Base-by-base conservation (phyloP, 2,888 invertebrate species). In the Galeruca laticollis region DNA sequence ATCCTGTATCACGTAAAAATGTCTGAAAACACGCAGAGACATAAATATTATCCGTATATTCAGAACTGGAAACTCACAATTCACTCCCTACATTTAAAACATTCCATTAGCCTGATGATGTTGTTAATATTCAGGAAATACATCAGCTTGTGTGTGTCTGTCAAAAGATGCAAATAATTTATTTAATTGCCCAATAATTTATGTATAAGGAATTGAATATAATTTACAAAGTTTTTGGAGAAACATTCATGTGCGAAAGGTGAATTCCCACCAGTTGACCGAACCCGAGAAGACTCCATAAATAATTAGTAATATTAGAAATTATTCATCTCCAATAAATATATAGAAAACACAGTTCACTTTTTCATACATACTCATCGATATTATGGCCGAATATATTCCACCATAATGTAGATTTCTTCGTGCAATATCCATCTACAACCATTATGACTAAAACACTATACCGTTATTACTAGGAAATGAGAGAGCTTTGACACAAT, bases 51-150 rank as follows among this genome's bases (percentile, higher is more conserved):
- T 63, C 21, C 37, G 43, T 56, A 56, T 54, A 26, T 62, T 21
- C 20, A 49, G 21, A n/a, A 52, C 56, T 57, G 57, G 47, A 56
- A 47, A 37, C 20, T 54, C 54, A 56, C 54, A 63, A 63, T 63
- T 63, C 52, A 56, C 56, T 40, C 49, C 57, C 21, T 26, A 64
- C 64, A 49, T 64, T 64, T 64, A 47, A 64, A 64, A 64, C 47
- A 47, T 56, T 64, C 64, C 64, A 64, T 64, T 64, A 64, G 64
- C 57, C 26, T 64, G 64, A 64, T 64, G 56, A 64, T 64, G 56
- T 57, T 64, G 64, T 64, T 64, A 64, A 64, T 64, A 64, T 64
- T 64, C 64, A 64, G 26, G 64, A 56, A 64, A 57, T 20, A 64
- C 33, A 64, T 64, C 64, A 56, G 37, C 56, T 43, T 47, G 40